Evolutionary conservation across 2,797 vertebrate genomes (phyloP), one percentile per base, ranked within the genome.

Genomic region (Euthynnus affinis): DNA sequence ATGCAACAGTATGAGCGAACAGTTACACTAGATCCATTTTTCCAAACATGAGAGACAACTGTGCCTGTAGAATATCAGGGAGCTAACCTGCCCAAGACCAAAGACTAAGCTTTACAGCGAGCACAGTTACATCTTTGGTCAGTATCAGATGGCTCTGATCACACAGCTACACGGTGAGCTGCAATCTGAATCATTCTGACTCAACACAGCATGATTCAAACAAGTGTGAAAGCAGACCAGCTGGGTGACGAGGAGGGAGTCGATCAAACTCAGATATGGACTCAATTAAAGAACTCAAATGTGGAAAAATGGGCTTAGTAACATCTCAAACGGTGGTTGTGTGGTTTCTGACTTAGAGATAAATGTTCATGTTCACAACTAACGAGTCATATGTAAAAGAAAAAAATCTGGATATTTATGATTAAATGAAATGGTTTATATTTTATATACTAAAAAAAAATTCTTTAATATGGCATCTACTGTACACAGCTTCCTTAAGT

Each of bases 161-260:
- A 57, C 22, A 65, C 51, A 56, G 44, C 49, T 56, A 67, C 34
- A 48, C 44, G 65, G 46, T 17, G 10, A 81, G 65, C 61, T 52
- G 46, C 58, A 37, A 49, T 60, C 23, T 75, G 67, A 80, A 62
- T 84, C 60, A 76, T 60, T 85, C 52, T 61, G 68, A 87, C 44
- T 82, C 49, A 71, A 76, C 57, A 52, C 29, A 65, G 34, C 70
- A 29, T 76, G 70, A 82, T 67, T 73, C 67, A 78, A 75, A 84
- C 32, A 42, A 67, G 56, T 60, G 23, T 46, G 55, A 74, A 72
- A 83, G 66, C 55, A 42, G 40, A 60, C 20, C 49, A 40, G 59
- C 46, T 51, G 46, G 61, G 37, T 22, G 20, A 74, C 3, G 15
- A 51, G 10, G 14, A 13, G 25, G 23, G 13, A 3, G 15, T 15